phyloP scores from a whole-genome alignment of 2,888 invertebrate genomes.

The Phyto melanocephala region DNA sequence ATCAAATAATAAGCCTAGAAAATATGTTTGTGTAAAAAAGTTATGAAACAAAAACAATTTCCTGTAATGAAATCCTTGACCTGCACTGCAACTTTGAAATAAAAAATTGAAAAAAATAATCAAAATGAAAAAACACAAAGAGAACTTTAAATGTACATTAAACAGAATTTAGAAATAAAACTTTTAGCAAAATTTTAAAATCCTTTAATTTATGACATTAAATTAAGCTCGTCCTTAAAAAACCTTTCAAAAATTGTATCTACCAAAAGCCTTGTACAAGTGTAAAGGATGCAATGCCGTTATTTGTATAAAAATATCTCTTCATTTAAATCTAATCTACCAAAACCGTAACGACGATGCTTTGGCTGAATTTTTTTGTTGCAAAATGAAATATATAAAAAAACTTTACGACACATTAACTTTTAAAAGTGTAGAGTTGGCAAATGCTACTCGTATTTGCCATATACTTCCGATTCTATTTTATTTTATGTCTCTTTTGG shows the following conservation, averaged over 20 bases:
- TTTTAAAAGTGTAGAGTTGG: slow-evolving; percentile 33
- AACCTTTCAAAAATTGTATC: background rate
- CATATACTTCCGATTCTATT: slow-evolving; percentile 39
- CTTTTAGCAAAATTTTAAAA: background rate
- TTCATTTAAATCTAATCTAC: background rate
- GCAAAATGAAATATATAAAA: background rate
- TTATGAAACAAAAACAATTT: slow-evolving; percentile 4
- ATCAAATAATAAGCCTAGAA: background rate
- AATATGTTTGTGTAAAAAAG: background rate
- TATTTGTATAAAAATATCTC: background rate
- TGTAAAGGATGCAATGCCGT: background rate
- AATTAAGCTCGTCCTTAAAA: background rate
- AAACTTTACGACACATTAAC: slow-evolving; percentile 22
- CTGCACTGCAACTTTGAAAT: background rate
- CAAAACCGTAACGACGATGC: background rate
- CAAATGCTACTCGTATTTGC: slow-evolving; percentile 36
- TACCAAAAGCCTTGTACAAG: background rate
- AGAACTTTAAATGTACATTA: background rate
- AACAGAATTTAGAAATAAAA: background rate
- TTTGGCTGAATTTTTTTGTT: background rate
- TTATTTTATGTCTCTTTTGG: background rate
- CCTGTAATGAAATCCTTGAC: slow-evolving; percentile 33
- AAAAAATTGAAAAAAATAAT: too few species aligned
- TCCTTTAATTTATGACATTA: background rate
- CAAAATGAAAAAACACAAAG: background rate